Evolutionary conservation across 2,113 vertebrate species (phyloP).

Genomic region (Carettochelys insculpta): DNA sequence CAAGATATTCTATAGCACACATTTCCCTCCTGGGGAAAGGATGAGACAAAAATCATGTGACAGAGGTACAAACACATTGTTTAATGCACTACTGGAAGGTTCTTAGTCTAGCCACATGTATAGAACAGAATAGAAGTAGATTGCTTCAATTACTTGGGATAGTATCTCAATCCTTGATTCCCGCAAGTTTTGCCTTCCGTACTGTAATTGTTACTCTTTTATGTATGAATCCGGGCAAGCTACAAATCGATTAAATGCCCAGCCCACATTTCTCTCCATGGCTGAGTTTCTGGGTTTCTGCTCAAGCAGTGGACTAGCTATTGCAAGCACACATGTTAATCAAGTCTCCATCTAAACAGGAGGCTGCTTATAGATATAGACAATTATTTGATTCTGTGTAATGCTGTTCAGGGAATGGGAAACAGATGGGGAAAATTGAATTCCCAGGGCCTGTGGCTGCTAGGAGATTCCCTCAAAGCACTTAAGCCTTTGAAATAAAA

Average conservation of each 20-base stretch:
- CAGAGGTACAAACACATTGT: not conserved
- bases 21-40: not conserved
- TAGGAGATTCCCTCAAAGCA: conserved; percentile 63
- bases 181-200: conserved; percentile 46
- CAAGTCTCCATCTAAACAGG: conserved; percentile 68
- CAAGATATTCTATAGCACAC: not conserved
- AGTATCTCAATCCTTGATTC: conserved; percentile 62
- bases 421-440: conserved; percentile 76
- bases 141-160: conserved; percentile 60
- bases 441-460: conserved; percentile 75
- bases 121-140: conserved; percentile 19
- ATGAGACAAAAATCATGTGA: not conserved
- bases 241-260: conserved; percentile 61
- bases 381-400: conserved; percentile 69
- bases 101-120: not conserved
- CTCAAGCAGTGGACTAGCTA: conserved; percentile 53
- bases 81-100: not conserved
- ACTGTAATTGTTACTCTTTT: conserved; percentile 69
- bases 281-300: conserved; percentile 62
- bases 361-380: conserved; percentile 75
- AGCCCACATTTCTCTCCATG: conserved; percentile 57
- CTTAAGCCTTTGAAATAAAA: conserved; percentile 77
- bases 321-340: conserved; percentile 58
- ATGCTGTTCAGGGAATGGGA: conserved; percentile 59
- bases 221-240: conserved; percentile 52